Base-by-base conservation (phyloP, 2,113 vertebrate species). In the Lophius piscatorius region DNA sequence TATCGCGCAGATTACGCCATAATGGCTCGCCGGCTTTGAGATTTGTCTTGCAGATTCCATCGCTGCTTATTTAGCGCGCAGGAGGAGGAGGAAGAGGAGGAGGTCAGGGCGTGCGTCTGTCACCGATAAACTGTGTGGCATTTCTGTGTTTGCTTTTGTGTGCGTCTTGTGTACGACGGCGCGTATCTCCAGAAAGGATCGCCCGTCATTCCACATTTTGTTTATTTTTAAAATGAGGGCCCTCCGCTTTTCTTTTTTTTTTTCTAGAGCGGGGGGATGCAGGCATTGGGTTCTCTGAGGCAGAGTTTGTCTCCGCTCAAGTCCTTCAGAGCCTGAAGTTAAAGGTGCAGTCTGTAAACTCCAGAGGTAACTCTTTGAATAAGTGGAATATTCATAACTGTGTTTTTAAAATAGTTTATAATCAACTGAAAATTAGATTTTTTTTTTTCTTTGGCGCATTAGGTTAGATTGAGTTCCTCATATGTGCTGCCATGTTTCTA, bases 1-100 rank as follows among this genome's bases (percentile, higher is more conserved):
- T 66, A 40, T 74, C 31, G 13, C 10, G 48, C 44, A 46, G 65
- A 73, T 61, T 58, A 29, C 24, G 46, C 63, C 67, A 64, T 68
- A 66, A 81, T 54, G 65, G 18, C 41, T 36, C n/a, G 36, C 13
- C 0, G 22, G 41, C 62, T 69, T 42, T 10, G 35, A 69, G 73
- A 81, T 86, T 73, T 63, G 70, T 83, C 48, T 77, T 66, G 57
- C 57, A 76, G 81, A 86, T 83, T 78, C 70, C 55, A 46, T 44
- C 7, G 70, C 46, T 62, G 70, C 76, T 80, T 64, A 44, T 78
- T 74, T 26, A 50, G 47, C 18, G 7, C 22, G 49, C 56, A 67
- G 49, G 78, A 58, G 66, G 76, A 40, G 39, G 12, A 31, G 54
- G 63, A 67, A 42, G 12, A 31, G 55, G 63, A 67, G 54, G 81